phyloP scores from a whole-genome alignment of 2,888 invertebrate genomes.

The Agrotis clavis region DNA sequence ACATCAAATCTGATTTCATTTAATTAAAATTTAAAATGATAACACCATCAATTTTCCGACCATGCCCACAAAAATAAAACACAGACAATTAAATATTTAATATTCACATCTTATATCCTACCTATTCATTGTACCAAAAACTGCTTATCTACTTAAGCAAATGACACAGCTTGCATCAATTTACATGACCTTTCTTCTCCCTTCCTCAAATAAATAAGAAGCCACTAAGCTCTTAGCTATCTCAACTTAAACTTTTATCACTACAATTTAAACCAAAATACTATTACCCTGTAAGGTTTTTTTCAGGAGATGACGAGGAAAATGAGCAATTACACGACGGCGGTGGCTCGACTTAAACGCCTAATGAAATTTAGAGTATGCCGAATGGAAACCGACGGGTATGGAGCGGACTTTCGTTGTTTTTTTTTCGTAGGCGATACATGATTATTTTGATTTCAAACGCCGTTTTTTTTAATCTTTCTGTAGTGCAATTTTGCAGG shows the following conservation, averaged over 20 bases:
- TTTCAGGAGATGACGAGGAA: slow-evolving; percentile 84
- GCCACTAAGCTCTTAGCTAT: slow-evolving; percentile 1
- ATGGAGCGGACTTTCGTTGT: slow-evolving; percentile 69
- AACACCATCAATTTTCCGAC: too few species aligned
- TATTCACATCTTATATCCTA: too few species aligned
- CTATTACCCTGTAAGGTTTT: slow-evolving; percentile 74
- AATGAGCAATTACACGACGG: slow-evolving; percentile 89
- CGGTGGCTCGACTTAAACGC: slow-evolving; percentile 88
- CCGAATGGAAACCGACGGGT: slow-evolving; percentile 74
- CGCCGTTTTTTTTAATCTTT: not conserved
- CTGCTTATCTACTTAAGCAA: too few species aligned
- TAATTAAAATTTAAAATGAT: too few species aligned
- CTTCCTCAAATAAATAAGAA: slow-evolving; percentile 1
- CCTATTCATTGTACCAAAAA: too few species aligned
- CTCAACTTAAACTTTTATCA: slow-evolving; percentile 48
- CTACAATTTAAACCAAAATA: slow-evolving; percentile 62
- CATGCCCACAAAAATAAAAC: too few species aligned
- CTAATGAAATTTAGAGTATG: slow-evolving; percentile 91
- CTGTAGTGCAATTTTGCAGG: not conserved
- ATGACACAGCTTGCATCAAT: not conserved
- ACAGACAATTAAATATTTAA: too few species aligned
- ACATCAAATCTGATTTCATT: too few species aligned
- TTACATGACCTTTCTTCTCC: not conserved
- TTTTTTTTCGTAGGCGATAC: too few species aligned
- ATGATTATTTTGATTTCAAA: not conserved